Base-by-base conservation (phyloP, 2,113 vertebrate species). In the Oxyruncus cristatus region DNA sequence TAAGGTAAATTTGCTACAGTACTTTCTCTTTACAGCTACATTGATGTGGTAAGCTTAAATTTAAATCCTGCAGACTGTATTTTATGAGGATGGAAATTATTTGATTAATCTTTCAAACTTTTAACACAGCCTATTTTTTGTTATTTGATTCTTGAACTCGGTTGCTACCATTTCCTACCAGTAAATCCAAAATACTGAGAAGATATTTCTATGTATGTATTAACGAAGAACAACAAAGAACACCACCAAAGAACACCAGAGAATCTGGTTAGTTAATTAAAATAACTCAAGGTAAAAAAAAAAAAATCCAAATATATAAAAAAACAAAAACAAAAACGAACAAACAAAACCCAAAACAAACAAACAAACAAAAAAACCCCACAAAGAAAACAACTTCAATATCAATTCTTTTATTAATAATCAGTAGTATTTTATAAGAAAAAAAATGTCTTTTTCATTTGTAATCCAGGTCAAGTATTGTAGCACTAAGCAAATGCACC, bases 281-380 rank as follows among this genome's bases (percentile, higher is more conserved):
- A 61, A 66, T 46, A 14, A 6, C 5, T 50, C 20, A 68, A 46
- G 52, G 3, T 4, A 67, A 61, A 70, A 26, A 74, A 52, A 19
- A 22, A 11, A 3, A 41, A 39, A 3, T 0, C 0, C 5, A 35
- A 88, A 61, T 1, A 61, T 1, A 33, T 28, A 16, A 32, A 16
- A 78, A 35, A 37, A 68, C 39, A 39, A 3, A 8, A 2, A 49
- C 19, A 41, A 47, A 4, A 8, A n/a, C n/a, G n/a, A n/a, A n/a
- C n/a, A n/a, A n/a, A n/a, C n/a, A n/a, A n/a, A 8, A 19, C 4
- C 44, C 18, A 78, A 35, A 37, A 68, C 39, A 39, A 3, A 8
- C 28, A 73, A 50, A 19, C 17, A 10, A 2, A 53, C 22, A 35
- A 42, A 5, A 6, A 8, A 23, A 50, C 3, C 3, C 4, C 8